Evolutionary conservation across 2,888 invertebrate species (phyloP), one percentile per base, ranked within the genome.

Genomic region (Fabriciana adippe): DNA sequence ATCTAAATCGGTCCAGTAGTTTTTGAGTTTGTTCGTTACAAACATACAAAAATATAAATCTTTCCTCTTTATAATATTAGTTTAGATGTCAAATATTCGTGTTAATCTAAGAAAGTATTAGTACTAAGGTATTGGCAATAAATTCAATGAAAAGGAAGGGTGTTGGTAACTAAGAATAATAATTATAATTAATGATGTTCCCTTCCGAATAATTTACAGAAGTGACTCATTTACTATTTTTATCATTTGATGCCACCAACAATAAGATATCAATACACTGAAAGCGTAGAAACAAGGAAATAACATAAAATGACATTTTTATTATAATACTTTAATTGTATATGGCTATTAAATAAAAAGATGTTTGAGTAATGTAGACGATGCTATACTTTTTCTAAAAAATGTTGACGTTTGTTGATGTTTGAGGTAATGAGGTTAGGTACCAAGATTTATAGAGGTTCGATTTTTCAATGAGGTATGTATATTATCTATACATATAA

Each of bases 161-260:
- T 50, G 31, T 45, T 21, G 62, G 63, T 75, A 75, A 76, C 48
- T 75, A 75, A 74, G 48, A n/a, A n/a, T n/a, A n/a, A n/a, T n/a
- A n/a, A n/a, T 55, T 18, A 35, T 53, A 66, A 63, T 66, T 60
- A 75, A 70, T 70, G 63, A 73, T 73, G 71, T 63, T 72, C 70
- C 68, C 68, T 72, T 71, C 73, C 72, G 71, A 75, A 73, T 76
- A 73, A 72, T 74, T 79, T 75, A 72, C 74, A 53, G 66, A 55
- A 73, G 76, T 89, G 88, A 89, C 73, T 89, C 86, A 89, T 78
- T 80, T 77, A 78, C 75, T 74, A 80, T 79, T 82, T 81, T 78
- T 56, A 71, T 64, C 35, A 48, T 71, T 72, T 73, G 78, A 81
- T 79, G 81, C 79, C 80, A 81, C 84, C 79, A 13, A 45, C 35